A percentile compares a stretch with the other conserved stretches of the same genome.
These are phyloP conservation scores for Candidula unifasciata DNA, from an alignment of 2,888 invertebrate genomes.

Conservation along the genomic window DNA sequence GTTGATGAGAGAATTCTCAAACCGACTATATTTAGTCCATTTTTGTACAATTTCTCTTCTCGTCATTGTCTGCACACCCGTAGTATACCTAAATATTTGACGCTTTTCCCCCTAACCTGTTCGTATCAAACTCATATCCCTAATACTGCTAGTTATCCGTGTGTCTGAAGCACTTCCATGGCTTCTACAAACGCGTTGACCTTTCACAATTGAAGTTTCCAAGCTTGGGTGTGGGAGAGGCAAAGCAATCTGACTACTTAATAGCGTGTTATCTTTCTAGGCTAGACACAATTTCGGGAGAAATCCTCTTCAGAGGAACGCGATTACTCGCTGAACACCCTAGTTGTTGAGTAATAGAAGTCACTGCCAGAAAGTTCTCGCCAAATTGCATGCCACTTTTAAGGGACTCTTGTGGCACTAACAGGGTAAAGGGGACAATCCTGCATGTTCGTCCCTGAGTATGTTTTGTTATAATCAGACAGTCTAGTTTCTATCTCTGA, in stretches of 20 bases:
- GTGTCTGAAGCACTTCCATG: no score
- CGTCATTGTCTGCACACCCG: no score
- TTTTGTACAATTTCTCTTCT: no score
- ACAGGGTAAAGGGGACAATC: not conserved
- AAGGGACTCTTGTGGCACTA: not conserved
- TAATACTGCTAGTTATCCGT: not conserved
- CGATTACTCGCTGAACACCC: not conserved
- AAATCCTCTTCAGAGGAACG: not conserved
- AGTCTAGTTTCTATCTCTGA: not conserved
- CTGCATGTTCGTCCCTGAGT: not conserved
- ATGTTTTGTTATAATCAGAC: not conserved
- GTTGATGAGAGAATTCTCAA: no score
- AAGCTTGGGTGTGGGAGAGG: not conserved
- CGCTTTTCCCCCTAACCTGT: no score
- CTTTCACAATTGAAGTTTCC: conserved; percentile 17
- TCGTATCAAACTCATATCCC: not conserved
- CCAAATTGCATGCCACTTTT: not conserved
- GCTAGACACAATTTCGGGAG: not conserved
- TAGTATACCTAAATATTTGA: no score
- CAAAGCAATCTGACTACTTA: not conserved
- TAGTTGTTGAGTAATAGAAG: not conserved
- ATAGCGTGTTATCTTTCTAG: conserved; percentile 5
- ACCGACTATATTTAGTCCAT: no score
- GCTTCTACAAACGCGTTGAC: not conserved
- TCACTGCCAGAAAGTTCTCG: conserved; percentile 7